Evolutionary conservation across 92 coral and sea anemone species (phyloP).

Genomic region (Desmophyllum pertusum): DNA sequence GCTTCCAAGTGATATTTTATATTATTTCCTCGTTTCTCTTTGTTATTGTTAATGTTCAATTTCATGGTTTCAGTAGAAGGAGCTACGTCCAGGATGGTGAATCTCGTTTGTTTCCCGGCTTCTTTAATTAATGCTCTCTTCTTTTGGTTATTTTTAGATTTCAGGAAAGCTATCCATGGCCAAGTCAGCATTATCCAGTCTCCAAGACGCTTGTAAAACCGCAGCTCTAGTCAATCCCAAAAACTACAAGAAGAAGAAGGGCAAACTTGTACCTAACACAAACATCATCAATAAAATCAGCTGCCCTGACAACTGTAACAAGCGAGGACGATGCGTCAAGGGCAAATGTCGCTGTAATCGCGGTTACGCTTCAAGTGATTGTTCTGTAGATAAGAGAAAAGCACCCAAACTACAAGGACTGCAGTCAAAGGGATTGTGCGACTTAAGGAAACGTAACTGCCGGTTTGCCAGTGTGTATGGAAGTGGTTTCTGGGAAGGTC

Average conservation of each 20-base stretch:
- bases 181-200: conserved; percentile 69
- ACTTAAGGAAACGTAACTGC: conserved; percentile 72
- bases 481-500: conserved; percentile 73
- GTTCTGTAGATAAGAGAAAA: conserved; percentile 62
- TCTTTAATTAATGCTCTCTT: background rate
- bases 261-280: conserved; percentile 58
- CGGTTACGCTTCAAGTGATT: conserved; percentile 73
- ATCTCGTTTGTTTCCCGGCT: background rate
- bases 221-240: conserved; percentile 65
- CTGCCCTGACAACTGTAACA: conserved; percentile 81
- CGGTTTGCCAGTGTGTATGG: conserved; percentile 79
- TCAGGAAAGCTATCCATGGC: conserved; percentile 71
- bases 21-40: too few species aligned
- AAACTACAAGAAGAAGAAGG: conserved; percentile 70
- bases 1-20: too few species aligned
- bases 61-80: background rate
- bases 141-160: conserved; percentile 36
- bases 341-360: conserved; percentile 71
- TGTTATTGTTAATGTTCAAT: too few species aligned
- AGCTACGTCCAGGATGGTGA: background rate
- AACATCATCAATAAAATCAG: conserved; percentile 52
- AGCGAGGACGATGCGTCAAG: conserved; percentile 71
- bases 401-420: conserved; percentile 70
- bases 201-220: conserved; percentile 71
- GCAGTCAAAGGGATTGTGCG: conserved; percentile 85